These are phyloP conservation scores for Idaea dimidiata DNA, from an alignment of 2,888 invertebrate species.

Conservation along the genomic window DNA sequence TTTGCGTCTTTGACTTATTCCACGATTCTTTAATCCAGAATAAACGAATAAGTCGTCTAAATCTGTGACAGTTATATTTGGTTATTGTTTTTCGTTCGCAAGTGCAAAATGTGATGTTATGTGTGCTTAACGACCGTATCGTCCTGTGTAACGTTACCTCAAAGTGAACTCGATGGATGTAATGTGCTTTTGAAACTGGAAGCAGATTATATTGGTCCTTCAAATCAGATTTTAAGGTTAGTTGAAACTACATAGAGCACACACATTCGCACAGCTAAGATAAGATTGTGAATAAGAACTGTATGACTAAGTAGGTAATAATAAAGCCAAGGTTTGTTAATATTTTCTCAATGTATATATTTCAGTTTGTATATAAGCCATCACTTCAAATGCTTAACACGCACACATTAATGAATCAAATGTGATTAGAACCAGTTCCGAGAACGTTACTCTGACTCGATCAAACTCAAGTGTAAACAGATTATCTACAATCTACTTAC, in stretches of 20 bases:
- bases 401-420: constrained; percentile 27
- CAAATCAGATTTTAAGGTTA: constrained; percentile 54
- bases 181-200: constrained; percentile 72
- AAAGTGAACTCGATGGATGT: constrained; percentile 72
- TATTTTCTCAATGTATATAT: constrained; percentile 28
- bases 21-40: constrained; percentile 9
- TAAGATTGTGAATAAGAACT: constrained; percentile 22
- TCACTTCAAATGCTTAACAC: constrained; percentile 17
- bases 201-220: constrained; percentile 45
- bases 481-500: constrained; percentile 4
- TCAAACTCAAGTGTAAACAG: constrained; percentile 34
- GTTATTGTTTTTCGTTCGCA: constrained; percentile 59
- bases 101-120: constrained; percentile 79
- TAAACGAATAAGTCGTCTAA: constrained; percentile 39
- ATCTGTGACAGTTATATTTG: constrained; percentile 50
- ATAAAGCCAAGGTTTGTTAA: constrained; percentile 9
- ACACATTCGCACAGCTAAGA: constrained; percentile 19
- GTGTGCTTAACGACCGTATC: constrained; percentile 68
- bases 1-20: constrained; percentile 38
- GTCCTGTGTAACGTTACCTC: constrained; percentile 69
- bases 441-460: constrained; percentile 19
- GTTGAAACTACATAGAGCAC: constrained; percentile 26
- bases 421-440: constrained; percentile 21
- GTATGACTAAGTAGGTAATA: constrained; percentile 35
- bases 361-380: constrained; percentile 25